Percentiles rank a stretch among this genome's conserved stretches.
Conservation (phyloP, 2,113 vertebrate species). For the Sebastes schlegelii region DNA sequence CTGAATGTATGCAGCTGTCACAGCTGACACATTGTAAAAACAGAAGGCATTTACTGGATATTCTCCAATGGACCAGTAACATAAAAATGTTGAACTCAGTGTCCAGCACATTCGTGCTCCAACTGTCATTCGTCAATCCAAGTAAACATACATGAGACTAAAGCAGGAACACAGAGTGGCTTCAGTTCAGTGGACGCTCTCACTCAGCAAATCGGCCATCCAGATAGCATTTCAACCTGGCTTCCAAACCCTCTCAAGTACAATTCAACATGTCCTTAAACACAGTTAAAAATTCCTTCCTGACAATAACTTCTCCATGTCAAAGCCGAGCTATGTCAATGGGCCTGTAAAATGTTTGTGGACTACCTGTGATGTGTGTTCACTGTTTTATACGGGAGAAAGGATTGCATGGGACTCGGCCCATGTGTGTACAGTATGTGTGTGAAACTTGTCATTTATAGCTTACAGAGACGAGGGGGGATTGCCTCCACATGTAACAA, state of each 20-base stretch:
- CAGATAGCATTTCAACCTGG: slow-evolving; percentile 51
- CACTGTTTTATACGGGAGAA: slow-evolving; percentile 38
- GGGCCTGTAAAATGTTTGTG: slow-evolving; percentile 61
- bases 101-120: not conserved
- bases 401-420: not conserved
- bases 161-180: slow-evolving; percentile 19
- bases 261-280: slow-evolving; percentile 69
- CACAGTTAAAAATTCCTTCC: slow-evolving; percentile 62
- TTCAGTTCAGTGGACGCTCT: slow-evolving; percentile 2
- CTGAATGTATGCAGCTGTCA: not conserved
- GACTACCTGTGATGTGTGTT: slow-evolving; percentile 53
- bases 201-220: slow-evolving; percentile 15
- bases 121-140: not conserved
- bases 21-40: not conserved
- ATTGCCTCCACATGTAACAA: slow-evolving; percentile 6
- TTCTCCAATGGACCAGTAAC: not conserved
- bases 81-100: slow-evolving; percentile 1
- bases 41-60: not conserved
- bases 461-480: slow-evolving; percentile 1
- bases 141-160: not conserved
- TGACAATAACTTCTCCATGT: slow-evolving; percentile 57
- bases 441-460: slow-evolving; percentile 43
- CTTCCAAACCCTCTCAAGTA: slow-evolving; percentile 48
- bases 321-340: slow-evolving; percentile 53
- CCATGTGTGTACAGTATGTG: slow-evolving; percentile 50